Percentiles rank a stretch among this genome's conserved stretches.
phyloP scores from a whole-genome alignment of 2,888 invertebrate species.

The Conomelus anceps region DNA sequence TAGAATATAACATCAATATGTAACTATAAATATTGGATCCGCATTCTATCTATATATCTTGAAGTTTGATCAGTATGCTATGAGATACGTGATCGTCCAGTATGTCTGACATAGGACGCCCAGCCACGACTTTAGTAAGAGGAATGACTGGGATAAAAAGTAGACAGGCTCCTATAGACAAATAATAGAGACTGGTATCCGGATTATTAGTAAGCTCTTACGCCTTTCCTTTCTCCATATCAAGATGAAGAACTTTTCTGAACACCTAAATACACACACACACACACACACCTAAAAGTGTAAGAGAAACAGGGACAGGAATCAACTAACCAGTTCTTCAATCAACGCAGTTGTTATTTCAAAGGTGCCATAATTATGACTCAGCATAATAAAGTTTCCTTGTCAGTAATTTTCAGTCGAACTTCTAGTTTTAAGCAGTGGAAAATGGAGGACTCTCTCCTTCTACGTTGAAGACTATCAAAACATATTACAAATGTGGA shows the following conservation, averaged over 20 bases:
- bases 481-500: too few relatives aligned
- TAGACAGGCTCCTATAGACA: neutral
- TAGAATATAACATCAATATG: neutral
- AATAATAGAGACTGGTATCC: neutral
- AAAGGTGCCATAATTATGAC: neutral
- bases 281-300: neutral
- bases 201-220: neutral
- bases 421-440: neutral
- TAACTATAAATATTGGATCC: too few relatives aligned
- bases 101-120: neutral
- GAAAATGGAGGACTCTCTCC: neutral
- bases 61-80: neutral
- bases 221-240: neutral
- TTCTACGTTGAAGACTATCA: neutral
- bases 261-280: neutral
- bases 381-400: neutral
- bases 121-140: neutral
- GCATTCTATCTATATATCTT: too few relatives aligned
- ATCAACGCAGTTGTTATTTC: neutral
- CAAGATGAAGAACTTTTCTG: neutral
- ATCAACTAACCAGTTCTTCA: conserved; percentile 11
- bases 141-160: neutral
- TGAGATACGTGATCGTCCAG: too few relatives aligned
- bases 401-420: neutral
- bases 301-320: neutral